phyloP scores from a whole-genome alignment of 2,888 invertebrate genomes.

The Sinotaia quadrata region DNA sequence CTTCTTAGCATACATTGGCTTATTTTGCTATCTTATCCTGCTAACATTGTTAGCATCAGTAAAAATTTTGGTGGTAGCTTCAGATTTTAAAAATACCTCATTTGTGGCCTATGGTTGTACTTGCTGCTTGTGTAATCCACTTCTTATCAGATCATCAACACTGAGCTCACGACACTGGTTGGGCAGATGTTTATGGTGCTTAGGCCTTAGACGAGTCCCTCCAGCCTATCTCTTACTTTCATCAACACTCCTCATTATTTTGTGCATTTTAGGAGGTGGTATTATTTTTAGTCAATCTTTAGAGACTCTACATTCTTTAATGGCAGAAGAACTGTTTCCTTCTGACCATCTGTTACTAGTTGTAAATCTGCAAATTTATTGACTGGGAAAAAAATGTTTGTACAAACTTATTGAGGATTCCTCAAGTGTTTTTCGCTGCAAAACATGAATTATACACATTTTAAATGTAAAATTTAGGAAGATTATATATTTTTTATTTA shows the following conservation, averaged over 20 bases:
- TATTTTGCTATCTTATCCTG: constrained; percentile 37
- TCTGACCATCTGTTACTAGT: constrained; percentile 65
- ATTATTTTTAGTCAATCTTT: constrained; percentile 43
- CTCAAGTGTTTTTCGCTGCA: too few species aligned
- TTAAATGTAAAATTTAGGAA: too few species aligned
- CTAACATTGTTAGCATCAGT: constrained; percentile 52
- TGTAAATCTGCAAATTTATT: constrained; percentile 38
- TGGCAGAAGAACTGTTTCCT: constrained; percentile 63
- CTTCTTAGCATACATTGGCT: constrained; percentile 36
- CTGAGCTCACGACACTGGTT: constrained; percentile 17
- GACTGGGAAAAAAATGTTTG: too few species aligned
- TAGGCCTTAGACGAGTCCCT: constrained; percentile 40
- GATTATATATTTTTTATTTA: too few species aligned
- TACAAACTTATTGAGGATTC: too few species aligned
- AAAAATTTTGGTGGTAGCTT: constrained; percentile 49
- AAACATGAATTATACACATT: too few species aligned
- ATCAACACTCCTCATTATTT: constrained; percentile 33
- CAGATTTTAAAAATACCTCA: constrained; percentile 44
- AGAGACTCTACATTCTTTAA: constrained; percentile 45
- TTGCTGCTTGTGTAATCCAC: constrained; percentile 61
- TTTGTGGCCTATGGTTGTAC: constrained; percentile 51
- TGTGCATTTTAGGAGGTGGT: constrained; percentile 35
- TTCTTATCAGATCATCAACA: constrained; percentile 39
- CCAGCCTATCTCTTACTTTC: constrained; percentile 52
- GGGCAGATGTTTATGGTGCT: background rate